Base-by-base conservation (phyloP, 2,888 invertebrate genomes). In the Myopa testacea region DNA sequence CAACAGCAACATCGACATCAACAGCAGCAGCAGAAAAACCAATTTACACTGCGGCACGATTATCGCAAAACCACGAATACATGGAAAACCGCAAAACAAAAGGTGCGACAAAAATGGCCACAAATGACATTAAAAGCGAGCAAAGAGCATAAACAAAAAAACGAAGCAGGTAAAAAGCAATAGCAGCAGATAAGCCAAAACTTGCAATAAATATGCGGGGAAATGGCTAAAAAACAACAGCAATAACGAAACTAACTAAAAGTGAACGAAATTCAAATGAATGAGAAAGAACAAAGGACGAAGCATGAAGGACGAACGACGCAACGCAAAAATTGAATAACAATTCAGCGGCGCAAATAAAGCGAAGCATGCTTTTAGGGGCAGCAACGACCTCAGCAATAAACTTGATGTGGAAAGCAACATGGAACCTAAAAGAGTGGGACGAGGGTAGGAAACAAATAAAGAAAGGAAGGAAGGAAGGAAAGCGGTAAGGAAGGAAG, bases 41-140 rank as follows among this genome's bases (percentile, higher is more conserved):
- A 75, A 75, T 75, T 75, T 75, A 75, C 75, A 75, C 75, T 75
- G 69, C 75, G 75, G 69, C 58, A 75, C 75, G 60, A 75, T 75
- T 75, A 75, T 75, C 75, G 60, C 58, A 75, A 69, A 69, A 69
- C 69, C 75, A 69, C 60, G 55, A 69, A 69, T 60, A 19, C 60
- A 55, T 58, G 38, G 40, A 75, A 60, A 75, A 45, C 68, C 45
- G 52, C 58, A 68, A 40, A 68, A 75, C 19, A 50, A 40, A 69
- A 69, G 37, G 65, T 65, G 65, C 14, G 38, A 65, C 65, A 65
- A 65, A 14, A 65, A 65, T 34, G 65, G 38, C 65, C 65, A 65
- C 37, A 65, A 38, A 34, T 19, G 62, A 34, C 62, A 69, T 50
- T 67, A 67, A 67, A 67, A 38, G 10, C 40, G n/a, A 40, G 16